Conservation (phyloP, 2,888 invertebrate genomes). For the Bimastos eiseni region DNA sequence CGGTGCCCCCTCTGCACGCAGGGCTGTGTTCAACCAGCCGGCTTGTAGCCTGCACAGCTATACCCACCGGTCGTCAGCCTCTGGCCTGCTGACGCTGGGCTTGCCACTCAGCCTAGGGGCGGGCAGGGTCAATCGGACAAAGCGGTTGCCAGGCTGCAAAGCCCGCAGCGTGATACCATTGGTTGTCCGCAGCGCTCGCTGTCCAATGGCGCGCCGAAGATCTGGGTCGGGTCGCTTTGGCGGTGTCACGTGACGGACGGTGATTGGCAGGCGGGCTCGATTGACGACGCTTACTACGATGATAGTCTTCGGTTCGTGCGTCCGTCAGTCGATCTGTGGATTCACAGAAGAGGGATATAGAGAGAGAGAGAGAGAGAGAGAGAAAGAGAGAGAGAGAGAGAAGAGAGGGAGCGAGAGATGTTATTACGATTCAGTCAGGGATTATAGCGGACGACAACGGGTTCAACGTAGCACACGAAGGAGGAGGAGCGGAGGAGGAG, state of each 20-base stretch:
- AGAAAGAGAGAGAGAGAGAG: too few species aligned
- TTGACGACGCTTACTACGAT: neutral
- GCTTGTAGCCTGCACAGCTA: neutral
- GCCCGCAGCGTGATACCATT: neutral
- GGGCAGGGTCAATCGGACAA: neutral
- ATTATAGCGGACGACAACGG: neutral
- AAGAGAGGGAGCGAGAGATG: too few species aligned
- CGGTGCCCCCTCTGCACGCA: neutral
- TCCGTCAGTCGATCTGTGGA: neutral
- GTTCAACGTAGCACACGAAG: neutral
- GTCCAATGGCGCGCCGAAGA: neutral
- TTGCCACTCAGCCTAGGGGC: neutral
- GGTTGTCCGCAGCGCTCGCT: neutral
- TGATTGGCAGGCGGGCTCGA: constrained; percentile 16
- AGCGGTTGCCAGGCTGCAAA: neutral
- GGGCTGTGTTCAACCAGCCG: too few species aligned
- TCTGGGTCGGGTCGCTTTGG: neutral
- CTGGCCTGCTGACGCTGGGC: neutral
- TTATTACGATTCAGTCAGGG: neutral
- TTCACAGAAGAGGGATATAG: neutral
- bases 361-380: too few species aligned
- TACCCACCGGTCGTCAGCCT: neutral
- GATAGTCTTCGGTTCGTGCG: neutral
- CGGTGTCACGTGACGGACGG: neutral
- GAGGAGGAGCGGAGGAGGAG: neutral